Percentiles rank a stretch among this genome's conserved stretches.
Evolutionary conservation across 2,113 vertebrate genomes (phyloP).

Genomic region (Channa maculata): DNA sequence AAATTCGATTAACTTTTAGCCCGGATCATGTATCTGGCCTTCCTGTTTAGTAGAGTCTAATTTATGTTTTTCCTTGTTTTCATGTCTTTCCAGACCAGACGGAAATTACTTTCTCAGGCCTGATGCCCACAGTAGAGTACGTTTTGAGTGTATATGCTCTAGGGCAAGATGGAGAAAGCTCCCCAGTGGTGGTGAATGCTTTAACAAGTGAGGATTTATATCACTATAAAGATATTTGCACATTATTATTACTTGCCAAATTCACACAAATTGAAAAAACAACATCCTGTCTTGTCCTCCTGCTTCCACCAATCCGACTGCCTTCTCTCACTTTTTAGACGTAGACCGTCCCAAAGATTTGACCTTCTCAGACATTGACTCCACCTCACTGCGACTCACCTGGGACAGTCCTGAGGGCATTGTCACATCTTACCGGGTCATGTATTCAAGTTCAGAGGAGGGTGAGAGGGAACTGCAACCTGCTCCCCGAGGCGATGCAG

Average conservation of each 20-base stretch:
- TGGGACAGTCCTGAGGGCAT: conserved; percentile 97
- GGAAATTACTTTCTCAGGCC: conserved; percentile 92
- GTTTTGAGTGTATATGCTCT: conserved; percentile 90
- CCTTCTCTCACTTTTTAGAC: conserved; percentile 75
- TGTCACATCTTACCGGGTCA: conserved; percentile 92
- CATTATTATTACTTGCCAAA: neutral
- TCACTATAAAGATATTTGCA: neutral
- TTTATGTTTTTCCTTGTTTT: neutral
- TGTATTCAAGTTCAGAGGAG: conserved; percentile 94
- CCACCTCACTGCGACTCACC: conserved; percentile 93
- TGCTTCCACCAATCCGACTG: neutral
- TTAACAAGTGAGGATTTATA: conserved; percentile 86
- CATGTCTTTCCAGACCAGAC: conserved; percentile 87
- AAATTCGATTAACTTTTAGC: neutral
- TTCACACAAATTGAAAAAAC: neutral
- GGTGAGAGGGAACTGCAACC: conserved; percentile 93
- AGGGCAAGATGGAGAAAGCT: conserved; percentile 89
- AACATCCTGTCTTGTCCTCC: neutral
- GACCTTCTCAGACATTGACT: conserved; percentile 94
- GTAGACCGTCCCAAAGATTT: conserved; percentile 95
- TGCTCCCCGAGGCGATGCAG: conserved; percentile 89
- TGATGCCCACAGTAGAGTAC: conserved; percentile 94
- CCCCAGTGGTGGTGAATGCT: conserved; percentile 89
- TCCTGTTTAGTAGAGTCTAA: neutral
- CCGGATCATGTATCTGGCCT: neutral